Percentiles rank a stretch among this genome's conserved stretches.
These are phyloP conservation scores for Pseudomyrmex sp. DNA, from an alignment of 1,140 invertebrate genomes.

Conservation along the genomic window DNA sequence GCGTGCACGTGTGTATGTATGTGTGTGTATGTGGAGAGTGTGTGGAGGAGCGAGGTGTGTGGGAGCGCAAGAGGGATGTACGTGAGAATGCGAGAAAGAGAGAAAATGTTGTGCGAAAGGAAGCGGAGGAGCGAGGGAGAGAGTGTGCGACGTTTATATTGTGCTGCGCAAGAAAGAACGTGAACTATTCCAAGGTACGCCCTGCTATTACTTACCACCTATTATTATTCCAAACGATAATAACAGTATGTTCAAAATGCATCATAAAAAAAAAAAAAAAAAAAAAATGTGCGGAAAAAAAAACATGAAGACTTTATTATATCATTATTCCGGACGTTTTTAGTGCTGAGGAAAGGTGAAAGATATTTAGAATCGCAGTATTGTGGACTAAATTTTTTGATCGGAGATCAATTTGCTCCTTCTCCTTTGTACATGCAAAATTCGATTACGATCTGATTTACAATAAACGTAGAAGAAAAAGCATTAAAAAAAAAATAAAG, in stretches of 20 bases:
- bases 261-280: conserved; percentile 77
- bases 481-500: conserved; percentile 29
- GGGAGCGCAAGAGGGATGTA: conserved; percentile 36
- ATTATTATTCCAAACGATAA: conserved; percentile 83
- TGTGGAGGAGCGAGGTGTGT: too few species aligned
- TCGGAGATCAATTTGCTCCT: neutral
- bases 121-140: conserved; percentile 71
- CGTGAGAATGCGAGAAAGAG: conserved; percentile 18
- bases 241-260: conserved; percentile 83
- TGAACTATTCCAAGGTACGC: conserved; percentile 86
- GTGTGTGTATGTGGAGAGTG: too few species aligned
- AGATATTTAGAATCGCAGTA: conserved; percentile 75
- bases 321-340: conserved; percentile 86
- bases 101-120: conserved; percentile 20
- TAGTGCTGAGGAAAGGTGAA: conserved; percentile 86
- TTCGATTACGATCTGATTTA: conserved; percentile 35
- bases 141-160: conserved; percentile 85
- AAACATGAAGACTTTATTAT: conserved; percentile 77
- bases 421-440: conserved; percentile 15
- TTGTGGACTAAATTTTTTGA: conserved; percentile 59
- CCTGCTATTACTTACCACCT: conserved; percentile 85
- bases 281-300: conserved; percentile 81
- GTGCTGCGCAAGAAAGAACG: conserved; percentile 86
- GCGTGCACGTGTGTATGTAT: conserved; percentile 53
- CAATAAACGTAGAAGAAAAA: conserved; percentile 38